Evolutionary conservation across 2,113 vertebrate species (phyloP), one percentile per base, ranked within the genome.

Genomic region (Anoplopoma fimbria): DNA sequence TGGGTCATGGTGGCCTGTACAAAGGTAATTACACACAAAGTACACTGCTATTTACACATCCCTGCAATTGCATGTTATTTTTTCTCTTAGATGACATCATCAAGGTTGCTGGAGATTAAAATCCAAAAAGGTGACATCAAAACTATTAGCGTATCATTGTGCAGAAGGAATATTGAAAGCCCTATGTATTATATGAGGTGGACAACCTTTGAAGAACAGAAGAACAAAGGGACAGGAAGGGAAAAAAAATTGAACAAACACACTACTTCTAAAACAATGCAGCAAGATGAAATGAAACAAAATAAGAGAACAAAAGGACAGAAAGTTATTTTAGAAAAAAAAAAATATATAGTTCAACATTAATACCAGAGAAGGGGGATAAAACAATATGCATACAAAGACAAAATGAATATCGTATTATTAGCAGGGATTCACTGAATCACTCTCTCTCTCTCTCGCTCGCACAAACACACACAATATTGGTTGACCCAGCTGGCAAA

Each of bases 401-500:
- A 82, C 29, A 67, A 77, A 80, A 70, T 67, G 5, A 75, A 33
- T 49, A 13, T 57, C 68, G 76, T 53, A 29, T 76, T 84, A 33
- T 79, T 65, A 78, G 77, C 81, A 92, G 88, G 91, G 85, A 89
- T 69, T 80, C 55, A 58, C 51, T 49, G 9, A n/a, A 40, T 49
- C 76, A 33, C 61, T 3, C 36, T 27, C 53, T 36, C 53, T 36
- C 57, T 53, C 23, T 55, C n/a, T 31, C 29, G 9, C 61, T 40
- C 71, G 49, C 53, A 45, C 69, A 77, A 75, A 79, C 74, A 73
- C 62, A 62, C 75, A 79, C 38, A 83, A 64, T 70, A 40, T 77
- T 63, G 15, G 38, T 89, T 89, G 90, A 94, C 92, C 94, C 93
- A 94, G 93, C 72, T 89, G 91, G 89, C 92, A 92, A 77, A 82